Conservation (phyloP, 2,888 invertebrate genomes). For the Pterostichus niger region DNA sequence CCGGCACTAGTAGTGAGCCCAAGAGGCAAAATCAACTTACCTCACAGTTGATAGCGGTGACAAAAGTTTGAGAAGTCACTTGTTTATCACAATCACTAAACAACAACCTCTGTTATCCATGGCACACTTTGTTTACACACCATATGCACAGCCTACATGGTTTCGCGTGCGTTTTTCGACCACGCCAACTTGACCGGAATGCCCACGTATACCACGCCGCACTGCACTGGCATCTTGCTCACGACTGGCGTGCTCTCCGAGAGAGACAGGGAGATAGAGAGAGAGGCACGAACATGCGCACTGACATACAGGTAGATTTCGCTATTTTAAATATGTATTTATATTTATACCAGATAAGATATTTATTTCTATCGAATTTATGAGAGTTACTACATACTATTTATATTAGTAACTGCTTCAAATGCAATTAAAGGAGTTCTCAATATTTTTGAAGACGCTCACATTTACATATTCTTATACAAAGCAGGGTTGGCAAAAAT, state of each 20-base stretch:
- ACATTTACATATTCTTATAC: no score
- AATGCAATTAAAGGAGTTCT: no score
- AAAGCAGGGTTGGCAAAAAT: no score
- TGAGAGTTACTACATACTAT: no score
- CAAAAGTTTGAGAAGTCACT: constrained; percentile 15
- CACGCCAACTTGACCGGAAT: constrained; percentile 56
- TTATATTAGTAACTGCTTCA: no score
- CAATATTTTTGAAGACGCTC: no score
- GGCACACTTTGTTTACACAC: constrained; percentile 71
- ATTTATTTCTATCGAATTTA: no score
- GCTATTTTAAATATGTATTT: background rate
- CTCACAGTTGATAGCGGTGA: constrained; percentile 1
- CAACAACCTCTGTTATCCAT: constrained; percentile 68
- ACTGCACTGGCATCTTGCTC: constrained; percentile 51
- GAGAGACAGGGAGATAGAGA: background rate
- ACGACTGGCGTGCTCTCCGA: background rate
- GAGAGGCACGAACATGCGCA: constrained; percentile 30
- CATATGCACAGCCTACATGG: constrained; percentile 71
- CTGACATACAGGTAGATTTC: background rate
- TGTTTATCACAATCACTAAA: constrained; percentile 34
- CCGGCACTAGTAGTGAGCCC: background rate
- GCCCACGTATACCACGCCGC: constrained; percentile 61
- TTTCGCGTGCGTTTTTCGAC: constrained; percentile 58
- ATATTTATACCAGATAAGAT: constrained; percentile 25
- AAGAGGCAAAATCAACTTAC: constrained; percentile 33